Evolutionary conservation across 2,113 vertebrate genomes (phyloP), one percentile per base, ranked within the genome.

Genomic region (Heterotis niloticus): DNA sequence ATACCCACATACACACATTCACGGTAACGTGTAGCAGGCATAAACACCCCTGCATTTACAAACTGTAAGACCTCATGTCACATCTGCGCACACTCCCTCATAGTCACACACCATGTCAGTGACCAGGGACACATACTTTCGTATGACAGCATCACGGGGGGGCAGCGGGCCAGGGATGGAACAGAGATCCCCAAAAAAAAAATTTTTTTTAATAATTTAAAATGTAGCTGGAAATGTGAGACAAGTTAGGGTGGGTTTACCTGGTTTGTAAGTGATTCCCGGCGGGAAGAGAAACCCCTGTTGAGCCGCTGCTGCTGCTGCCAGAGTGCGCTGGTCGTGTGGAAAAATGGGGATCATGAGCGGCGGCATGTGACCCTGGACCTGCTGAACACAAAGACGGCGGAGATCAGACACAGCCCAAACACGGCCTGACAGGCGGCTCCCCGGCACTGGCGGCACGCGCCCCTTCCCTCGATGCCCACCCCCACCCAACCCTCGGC

Each of bases 271-370:
- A 89, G 96, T 98, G 94, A 99, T 95, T 93, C 97, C 96, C 79
- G 96, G 97, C 85, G 98, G 96, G 86, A 99, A 99, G 90, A 99
- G 96, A 93, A 99, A 98, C 89, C 98, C 97, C 93, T 99, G 98
- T 90, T 99, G 98, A 86, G 97, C 97, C 75, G 98, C 98, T 83
- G 98, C 97, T 78, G 97, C 97, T 64, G 98, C 98, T 89, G 98
- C 98, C 93, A 99, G 92, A 79, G 97, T 97, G 91, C 98, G 95
- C 92, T 99, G 98, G 96, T 99, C 98, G 92, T 99, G 98, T 96
- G 98, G 97, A 94, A 99, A 99, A 94, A 99, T 98, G 92, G 98
- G 98, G 95, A 99, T 99, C 98, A 99, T 99, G 92, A 99, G 96
- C 89, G 98, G 97, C 95, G 98, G 96, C 96, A 99, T 98, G 95